Evolutionary conservation across 64 coral and sea anemone genomes (phyloP).

Genomic region (Exaiptasia diaphana): DNA sequence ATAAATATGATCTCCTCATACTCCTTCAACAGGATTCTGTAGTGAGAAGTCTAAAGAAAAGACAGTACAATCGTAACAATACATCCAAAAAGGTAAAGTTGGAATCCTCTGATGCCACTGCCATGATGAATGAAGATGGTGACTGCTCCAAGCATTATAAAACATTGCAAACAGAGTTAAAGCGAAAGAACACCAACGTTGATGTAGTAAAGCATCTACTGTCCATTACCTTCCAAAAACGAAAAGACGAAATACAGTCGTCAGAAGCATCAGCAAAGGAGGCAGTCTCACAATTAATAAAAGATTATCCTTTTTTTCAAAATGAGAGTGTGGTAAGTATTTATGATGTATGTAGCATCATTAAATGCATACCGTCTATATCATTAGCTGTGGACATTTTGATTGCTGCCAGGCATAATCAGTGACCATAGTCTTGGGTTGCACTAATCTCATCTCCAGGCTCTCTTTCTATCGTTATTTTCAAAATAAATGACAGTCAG

Average conservation of each 20-base stretch:
- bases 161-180: background rate
- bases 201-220: background rate
- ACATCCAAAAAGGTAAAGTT: background rate
- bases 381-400: no score
- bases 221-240: background rate
- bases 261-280: background rate
- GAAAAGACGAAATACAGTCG: background rate
- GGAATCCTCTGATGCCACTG: background rate
- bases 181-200: background rate
- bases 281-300: background rate
- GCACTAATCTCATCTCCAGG: no score
- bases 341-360: no score
- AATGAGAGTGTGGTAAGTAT: background rate
- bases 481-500: no score
- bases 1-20: no score
- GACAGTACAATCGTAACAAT: background rate
- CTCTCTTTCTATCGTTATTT: no score
- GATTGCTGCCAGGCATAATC: no score
- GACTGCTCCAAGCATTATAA: background rate
- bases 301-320: background rate
- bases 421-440: no score
- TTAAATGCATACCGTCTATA: no score
- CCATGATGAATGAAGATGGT: background rate
- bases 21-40: background rate
- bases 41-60: background rate